A percentile compares a stretch with the other conserved stretches of the same genome.
These are phyloP conservation scores for Myotis planiceps DNA, from an alignment of 2,797 vertebrate genomes.

Conservation along the genomic window DNA sequence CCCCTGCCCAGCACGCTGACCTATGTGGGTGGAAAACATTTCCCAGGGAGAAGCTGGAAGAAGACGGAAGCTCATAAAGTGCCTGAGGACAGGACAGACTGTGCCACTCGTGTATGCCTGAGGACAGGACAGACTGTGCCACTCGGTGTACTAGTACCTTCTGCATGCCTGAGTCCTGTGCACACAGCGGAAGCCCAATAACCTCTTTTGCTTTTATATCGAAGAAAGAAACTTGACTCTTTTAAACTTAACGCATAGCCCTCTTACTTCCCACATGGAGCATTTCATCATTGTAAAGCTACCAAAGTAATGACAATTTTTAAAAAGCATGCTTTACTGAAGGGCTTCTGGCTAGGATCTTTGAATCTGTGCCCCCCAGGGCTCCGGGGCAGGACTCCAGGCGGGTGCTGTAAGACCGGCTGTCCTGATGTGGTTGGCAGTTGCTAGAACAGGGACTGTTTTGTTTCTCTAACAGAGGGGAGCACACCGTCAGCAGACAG, in stretches of 20 bases:
- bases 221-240: not conserved
- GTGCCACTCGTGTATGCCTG: not conserved
- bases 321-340: not conserved
- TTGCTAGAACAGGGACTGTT: not conserved
- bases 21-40: not conserved
- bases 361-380: not conserved
- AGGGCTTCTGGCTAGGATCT: not conserved
- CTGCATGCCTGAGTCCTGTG: not conserved
- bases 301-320: not conserved
- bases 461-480: not conserved
- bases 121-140: not conserved
- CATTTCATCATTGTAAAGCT: not conserved
- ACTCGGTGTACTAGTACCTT: not conserved
- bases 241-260: not conserved
- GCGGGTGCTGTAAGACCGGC: not conserved
- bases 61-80: not conserved
- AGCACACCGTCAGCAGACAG: not conserved
- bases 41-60: not conserved
- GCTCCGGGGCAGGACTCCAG: not conserved
- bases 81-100: not conserved
- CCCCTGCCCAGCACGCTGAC: not conserved
- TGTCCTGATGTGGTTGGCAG: not conserved
- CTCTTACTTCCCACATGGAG: not conserved
- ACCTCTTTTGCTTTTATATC: not conserved
- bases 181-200: not conserved